Base-by-base conservation (phyloP, 2,113 vertebrate species). In the Podarcis muralis region DNA sequence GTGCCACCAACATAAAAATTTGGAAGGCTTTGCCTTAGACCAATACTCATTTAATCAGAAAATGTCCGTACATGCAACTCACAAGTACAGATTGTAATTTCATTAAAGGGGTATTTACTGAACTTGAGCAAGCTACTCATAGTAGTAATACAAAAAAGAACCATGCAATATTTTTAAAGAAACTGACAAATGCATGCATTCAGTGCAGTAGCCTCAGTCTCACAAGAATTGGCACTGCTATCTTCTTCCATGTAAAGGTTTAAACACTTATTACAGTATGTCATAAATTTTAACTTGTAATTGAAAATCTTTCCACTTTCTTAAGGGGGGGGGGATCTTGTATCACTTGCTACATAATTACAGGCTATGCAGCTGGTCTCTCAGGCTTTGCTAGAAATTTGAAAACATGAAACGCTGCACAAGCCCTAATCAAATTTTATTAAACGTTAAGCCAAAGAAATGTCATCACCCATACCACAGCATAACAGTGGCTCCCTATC, bases 101-200 rank as follows among this genome's bases (percentile, higher is more conserved):
- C 94, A 97, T 97, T 97, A 96, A 97, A 96, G 94, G 94, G 87
- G 93, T 95, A 96, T 97, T 97, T 97, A 96, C 94, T 96, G 95
- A 97, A 94, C 96, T 53, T 97, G 95, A 96, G 94, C 92, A 95
- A 96, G 93, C 90, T 95, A 94, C 94, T 96, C 90, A 92, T 91
- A 84, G 43, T 43, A 93, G 89, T 78, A 92, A 91, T 57, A 81
- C 53, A 59, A 85, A 93, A 88, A 89, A 87, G 87, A 86, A 75
- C 12, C 59, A 89, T 22, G 71, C 48, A 86, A 86, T 71, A 92
- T 94, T 94, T 96, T 94, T 83, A 93, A 89, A 37, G 82, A 86
- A 93, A 94, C 83, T 71, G 87, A 90, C 93, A 94, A 93, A 95
- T 92, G 94, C 66, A 87, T 83, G 95, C 88, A 83, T 91, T 77